A percentile compares a stretch with the other conserved stretches of the same genome.
Conservation (phyloP, 2,888 invertebrate genomes). For the Drosophila infuscata region DNA sequence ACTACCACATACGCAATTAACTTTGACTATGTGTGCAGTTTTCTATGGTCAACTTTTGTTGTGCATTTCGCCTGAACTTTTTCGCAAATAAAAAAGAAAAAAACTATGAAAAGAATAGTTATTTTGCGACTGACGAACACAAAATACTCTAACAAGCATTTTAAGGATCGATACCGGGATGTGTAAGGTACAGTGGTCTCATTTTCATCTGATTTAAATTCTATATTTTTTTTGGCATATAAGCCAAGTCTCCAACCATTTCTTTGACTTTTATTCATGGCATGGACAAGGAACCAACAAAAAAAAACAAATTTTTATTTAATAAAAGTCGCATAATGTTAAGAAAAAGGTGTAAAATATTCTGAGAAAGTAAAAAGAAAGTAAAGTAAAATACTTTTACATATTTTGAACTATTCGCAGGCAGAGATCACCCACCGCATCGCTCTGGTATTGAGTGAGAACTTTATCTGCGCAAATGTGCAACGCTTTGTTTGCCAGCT, state of each 20-base stretch:
- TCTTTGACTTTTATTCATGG: background rate
- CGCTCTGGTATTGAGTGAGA: slow-evolving; percentile 62
- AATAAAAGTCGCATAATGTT: background rate
- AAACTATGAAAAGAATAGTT: slow-evolving; percentile 19
- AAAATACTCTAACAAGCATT: slow-evolving; percentile 32
- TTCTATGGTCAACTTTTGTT: slow-evolving; percentile 74
- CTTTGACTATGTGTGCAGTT: slow-evolving; percentile 72
- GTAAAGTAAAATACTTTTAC: slow-evolving; percentile 72
- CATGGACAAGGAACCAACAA: background rate
- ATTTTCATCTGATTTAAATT: background rate
- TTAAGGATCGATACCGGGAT: background rate
- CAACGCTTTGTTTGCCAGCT: slow-evolving; percentile 80
- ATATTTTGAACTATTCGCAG: slow-evolving; percentile 74
- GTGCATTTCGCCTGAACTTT: slow-evolving; percentile 76
- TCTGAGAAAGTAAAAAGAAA: slow-evolving; percentile 18
- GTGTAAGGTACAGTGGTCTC: background rate
- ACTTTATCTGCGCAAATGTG: slow-evolving; percentile 80
- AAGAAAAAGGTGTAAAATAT: background rate
- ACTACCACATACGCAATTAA: slow-evolving; percentile 71
- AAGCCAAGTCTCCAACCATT: background rate
- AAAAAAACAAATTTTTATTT: background rate
- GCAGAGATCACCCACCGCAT: background rate
- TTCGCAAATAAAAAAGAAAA: slow-evolving; percentile 68
- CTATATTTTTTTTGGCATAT: background rate
- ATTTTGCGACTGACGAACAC: slow-evolving; percentile 16